Percentiles rank a stretch among this genome's conserved stretches.
Evolutionary conservation across 2,888 invertebrate species (phyloP).

Genomic region (Malthinus flaveolus): DNA sequence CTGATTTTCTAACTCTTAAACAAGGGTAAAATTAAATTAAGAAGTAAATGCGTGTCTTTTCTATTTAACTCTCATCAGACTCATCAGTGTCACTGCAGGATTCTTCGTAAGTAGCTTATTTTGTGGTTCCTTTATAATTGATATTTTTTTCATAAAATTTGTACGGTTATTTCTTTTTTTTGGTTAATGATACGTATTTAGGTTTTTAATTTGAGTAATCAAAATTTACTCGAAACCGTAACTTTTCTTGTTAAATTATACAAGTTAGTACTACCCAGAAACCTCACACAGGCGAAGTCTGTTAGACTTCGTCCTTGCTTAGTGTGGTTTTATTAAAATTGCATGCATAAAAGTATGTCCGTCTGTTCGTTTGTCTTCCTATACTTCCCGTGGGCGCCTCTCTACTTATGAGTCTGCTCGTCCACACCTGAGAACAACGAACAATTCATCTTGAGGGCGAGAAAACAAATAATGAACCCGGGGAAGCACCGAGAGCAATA

Average conservation of each 20-base stretch:
- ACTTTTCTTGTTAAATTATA: conserved; percentile 1
- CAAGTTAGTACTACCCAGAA: neutral
- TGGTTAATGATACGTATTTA: conserved; percentile 12
- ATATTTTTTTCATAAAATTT: conserved; percentile 16
- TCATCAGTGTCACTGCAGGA: conserved; percentile 22
- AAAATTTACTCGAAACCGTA: conserved; percentile 10
- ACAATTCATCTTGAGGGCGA: too few species aligned
- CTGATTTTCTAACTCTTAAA: neutral
- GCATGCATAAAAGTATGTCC: too few species aligned
- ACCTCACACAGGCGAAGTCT: too few species aligned
- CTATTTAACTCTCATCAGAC: conserved; percentile 12
- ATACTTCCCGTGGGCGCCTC: too few species aligned
- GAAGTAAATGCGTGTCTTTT: conserved; percentile 20
- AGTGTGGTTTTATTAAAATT: neutral
- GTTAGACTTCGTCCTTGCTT: too few species aligned
- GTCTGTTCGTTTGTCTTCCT: too few species aligned
- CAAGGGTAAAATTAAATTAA: conserved; percentile 22
- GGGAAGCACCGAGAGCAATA: too few species aligned
- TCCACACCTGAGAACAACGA: too few species aligned
- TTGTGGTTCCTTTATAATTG: conserved; percentile 25
- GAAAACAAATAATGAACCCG: too few species aligned
- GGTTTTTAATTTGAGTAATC: conserved; percentile 18
- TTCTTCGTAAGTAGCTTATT: conserved; percentile 15
- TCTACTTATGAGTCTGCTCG: too few species aligned
- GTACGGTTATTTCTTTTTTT: conserved; percentile 2